A percentile compares a stretch with the other conserved stretches of the same genome.
Evolutionary conservation across 2,797 vertebrate species (phyloP).

Genomic region (Trachops cirrhosus): DNA sequence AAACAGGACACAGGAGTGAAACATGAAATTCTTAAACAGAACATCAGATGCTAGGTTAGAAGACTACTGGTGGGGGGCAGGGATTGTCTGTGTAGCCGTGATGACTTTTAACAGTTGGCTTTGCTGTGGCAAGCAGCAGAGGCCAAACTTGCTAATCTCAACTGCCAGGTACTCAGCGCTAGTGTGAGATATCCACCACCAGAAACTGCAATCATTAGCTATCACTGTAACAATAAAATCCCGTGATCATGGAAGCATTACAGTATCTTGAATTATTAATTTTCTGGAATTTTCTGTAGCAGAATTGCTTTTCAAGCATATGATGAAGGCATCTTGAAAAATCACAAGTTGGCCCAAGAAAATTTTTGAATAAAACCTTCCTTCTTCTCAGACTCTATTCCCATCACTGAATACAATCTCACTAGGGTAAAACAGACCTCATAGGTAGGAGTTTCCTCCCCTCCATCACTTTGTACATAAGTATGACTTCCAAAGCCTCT

Average conservation of each 20-base stretch:
- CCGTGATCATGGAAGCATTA: background rate
- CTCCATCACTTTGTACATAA: constrained; percentile 5
- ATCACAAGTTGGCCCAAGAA: background rate
- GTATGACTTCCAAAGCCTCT: background rate
- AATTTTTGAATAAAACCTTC: background rate
- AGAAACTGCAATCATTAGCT: background rate
- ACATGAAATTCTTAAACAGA: background rate
- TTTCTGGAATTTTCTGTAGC: constrained; percentile 6
- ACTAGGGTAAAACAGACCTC: background rate
- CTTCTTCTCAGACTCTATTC: background rate
- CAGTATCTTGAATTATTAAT: background rate
- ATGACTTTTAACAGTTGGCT: background rate
- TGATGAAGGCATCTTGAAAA: background rate
- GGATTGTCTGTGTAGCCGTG: background rate
- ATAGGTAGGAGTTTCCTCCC: background rate
- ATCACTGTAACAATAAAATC: background rate
- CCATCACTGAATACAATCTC: background rate
- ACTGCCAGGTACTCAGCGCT: background rate
- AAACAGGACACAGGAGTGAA: background rate
- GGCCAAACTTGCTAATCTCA: background rate
- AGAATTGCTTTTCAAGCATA: background rate
- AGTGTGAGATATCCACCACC: background rate
- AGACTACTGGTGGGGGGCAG: background rate
- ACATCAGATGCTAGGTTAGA: background rate
- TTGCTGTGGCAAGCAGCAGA: background rate